A percentile compares a stretch with the other conserved stretches of the same genome.
Evolutionary conservation across 2,797 vertebrate genomes (phyloP).

Genomic region (Orientallactaga sibirica): DNA sequence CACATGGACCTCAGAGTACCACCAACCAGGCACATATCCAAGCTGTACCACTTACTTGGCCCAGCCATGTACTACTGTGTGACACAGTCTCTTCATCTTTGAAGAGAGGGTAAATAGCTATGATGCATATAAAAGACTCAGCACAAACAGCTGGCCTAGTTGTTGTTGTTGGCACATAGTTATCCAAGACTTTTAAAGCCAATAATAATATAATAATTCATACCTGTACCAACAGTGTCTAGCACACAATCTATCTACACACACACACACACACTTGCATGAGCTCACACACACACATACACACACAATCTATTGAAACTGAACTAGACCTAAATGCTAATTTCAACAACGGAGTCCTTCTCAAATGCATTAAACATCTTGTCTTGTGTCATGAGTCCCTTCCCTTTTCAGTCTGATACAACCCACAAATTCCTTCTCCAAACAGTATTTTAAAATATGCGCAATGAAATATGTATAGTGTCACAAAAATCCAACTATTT

Average conservation of each 20-base stretch:
- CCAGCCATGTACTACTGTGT: not conserved
- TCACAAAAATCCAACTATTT: slow-evolving; percentile 1
- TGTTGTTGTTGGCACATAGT: not conserved
- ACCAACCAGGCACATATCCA: not conserved
- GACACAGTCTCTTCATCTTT: not conserved
- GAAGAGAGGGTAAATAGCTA: slow-evolving; percentile 16
- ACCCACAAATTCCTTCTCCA: not conserved
- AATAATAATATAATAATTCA: not conserved
- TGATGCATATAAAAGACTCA: slow-evolving; percentile 22
- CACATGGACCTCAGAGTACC: not conserved
- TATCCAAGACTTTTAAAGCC: not conserved
- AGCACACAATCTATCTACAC: not conserved
- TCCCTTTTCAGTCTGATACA: not conserved
- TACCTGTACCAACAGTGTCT: not conserved
- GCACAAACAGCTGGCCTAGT: not conserved
- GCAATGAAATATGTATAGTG: slow-evolving; percentile 13
- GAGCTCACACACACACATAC: not conserved
- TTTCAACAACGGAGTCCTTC: not conserved
- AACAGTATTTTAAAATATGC: slow-evolving; percentile 33
- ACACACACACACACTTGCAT: not conserved
- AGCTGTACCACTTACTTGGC: not conserved
- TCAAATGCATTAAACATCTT: slow-evolving; percentile 20
- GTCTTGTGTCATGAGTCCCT: not conserved
- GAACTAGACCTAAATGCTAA: not conserved
- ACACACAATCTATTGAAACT: not conserved